Evolutionary conservation across 1,140 invertebrate species (phyloP).

Genomic region (Eurytemora carolleeae): DNA sequence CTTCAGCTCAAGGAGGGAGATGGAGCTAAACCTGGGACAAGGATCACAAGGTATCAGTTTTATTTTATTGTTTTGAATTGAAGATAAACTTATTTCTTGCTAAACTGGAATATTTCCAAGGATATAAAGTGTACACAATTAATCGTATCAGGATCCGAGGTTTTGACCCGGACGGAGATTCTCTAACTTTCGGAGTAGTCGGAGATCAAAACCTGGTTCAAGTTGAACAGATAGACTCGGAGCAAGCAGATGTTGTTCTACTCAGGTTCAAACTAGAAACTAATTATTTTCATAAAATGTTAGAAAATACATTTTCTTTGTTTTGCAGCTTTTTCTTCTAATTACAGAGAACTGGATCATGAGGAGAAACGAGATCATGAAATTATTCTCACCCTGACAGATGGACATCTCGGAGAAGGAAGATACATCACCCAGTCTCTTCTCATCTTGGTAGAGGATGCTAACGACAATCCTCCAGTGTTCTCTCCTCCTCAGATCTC

Average conservation of each 20-base stretch:
- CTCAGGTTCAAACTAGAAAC: no score
- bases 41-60: no score
- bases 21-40: no score
- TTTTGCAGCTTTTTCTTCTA: slow-evolving; percentile 68
- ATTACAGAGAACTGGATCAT: slow-evolving; percentile 41
- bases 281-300: no score
- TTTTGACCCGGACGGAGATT: slow-evolving; percentile 62
- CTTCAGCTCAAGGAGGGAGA: no score
- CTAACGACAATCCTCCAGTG: slow-evolving; percentile 71
- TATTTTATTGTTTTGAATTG: no score
- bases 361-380: slow-evolving; percentile 65
- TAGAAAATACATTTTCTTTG: no score
- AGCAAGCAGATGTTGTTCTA: slow-evolving; percentile 65
- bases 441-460: slow-evolving; percentile 65
- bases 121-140: no score
- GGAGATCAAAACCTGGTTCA: slow-evolving; percentile 59
- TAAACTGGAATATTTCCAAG: no score
- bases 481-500: slow-evolving; percentile 65
- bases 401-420: slow-evolving; percentile 60
- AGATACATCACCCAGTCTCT: slow-evolving; percentile 77
- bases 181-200: slow-evolving; percentile 55
- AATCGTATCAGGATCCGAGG: no score
- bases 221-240: slow-evolving; percentile 52
- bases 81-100: no score
- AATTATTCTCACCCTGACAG: slow-evolving; percentile 65